Evolutionary conservation across 37 sponge, comb jelly and placozoan species (phyloP).

Genomic region (Beroe forskalii): DNA sequence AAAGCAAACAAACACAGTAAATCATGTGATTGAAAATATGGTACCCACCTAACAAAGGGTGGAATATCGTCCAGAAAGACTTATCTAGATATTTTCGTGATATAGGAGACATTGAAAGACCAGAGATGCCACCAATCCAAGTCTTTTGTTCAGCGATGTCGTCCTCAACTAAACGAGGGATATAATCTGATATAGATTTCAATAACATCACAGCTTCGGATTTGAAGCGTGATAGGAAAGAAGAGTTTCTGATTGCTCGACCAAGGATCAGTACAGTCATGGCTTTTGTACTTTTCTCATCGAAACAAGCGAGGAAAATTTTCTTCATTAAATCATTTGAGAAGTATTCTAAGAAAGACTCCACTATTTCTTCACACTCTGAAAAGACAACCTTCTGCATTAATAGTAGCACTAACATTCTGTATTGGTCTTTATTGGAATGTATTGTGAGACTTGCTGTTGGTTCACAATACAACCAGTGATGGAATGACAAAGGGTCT

Average conservation of each 20-base stretch:
- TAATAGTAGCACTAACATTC: slow-evolving; percentile 10
- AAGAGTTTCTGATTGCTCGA: not conserved
- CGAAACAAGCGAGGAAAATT: not conserved
- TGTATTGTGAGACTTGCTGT: not conserved
- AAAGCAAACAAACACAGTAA: too few species aligned
- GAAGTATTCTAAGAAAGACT: not conserved
- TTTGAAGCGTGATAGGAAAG: not conserved
- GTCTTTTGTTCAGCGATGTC: slow-evolving; percentile 54
- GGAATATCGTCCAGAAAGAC: slow-evolving; percentile 46
- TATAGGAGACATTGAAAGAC: slow-evolving; percentile 28
- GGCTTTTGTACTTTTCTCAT: slow-evolving; percentile 1
- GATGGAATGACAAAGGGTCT: slow-evolving; percentile 20
- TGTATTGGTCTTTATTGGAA: slow-evolving; percentile 2
- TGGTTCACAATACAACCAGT: slow-evolving; percentile 43
- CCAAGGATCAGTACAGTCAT: slow-evolving; percentile 39
- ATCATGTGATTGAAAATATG: too few species aligned
- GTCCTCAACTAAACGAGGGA: slow-evolving; percentile 20
- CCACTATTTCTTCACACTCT: not conserved
- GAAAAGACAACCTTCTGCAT: slow-evolving; percentile 18
- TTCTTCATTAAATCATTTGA: not conserved
- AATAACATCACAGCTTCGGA: not conserved
- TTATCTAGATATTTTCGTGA: slow-evolving; percentile 8
- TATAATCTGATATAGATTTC: not conserved
- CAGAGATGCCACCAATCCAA: slow-evolving; percentile 35
- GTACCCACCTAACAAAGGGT: slow-evolving; percentile 36